phyloP scores from a whole-genome alignment of 2,888 invertebrate species.

The Pterobdella sp. region DNA sequence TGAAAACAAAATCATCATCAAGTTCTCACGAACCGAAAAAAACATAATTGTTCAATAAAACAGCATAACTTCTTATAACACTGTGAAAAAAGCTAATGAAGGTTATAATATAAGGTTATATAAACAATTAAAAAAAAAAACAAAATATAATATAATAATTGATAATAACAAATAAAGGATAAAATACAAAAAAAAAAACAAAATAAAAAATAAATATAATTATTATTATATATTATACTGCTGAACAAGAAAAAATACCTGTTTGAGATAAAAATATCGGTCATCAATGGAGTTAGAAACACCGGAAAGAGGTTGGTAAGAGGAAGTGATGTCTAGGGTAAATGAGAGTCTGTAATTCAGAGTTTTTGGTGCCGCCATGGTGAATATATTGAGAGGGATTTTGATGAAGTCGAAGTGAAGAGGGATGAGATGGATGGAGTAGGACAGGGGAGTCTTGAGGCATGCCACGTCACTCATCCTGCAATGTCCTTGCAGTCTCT shows the following conservation, averaged over 20 bases:
- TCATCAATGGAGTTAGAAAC: background rate
- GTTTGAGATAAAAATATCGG: slow-evolving; percentile 19
- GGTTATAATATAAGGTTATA: no score
- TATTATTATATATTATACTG: background rate
- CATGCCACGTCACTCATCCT: slow-evolving; percentile 15
- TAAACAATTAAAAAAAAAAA: no score
- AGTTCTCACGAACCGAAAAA: no score
- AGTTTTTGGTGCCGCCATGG: slow-evolving; percentile 5
- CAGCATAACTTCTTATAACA: no score
- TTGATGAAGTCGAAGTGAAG: background rate
- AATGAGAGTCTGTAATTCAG: slow-evolving; percentile 1
- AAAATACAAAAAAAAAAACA: no score
- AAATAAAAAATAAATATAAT: background rate
- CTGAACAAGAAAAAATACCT: background rate
- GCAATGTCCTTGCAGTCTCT: slow-evolving; percentile 9
- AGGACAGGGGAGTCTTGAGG: slow-evolving; percentile 20
- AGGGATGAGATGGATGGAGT: slow-evolving; percentile 20
- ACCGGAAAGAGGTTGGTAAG: background rate
- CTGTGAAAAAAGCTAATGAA: no score
- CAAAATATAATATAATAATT: no score
- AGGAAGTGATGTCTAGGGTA: slow-evolving; percentile 15
- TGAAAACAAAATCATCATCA: no score
- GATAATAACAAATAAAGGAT: no score
- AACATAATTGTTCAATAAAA: no score
- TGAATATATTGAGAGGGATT: slow-evolving; percentile 17